Percentiles rank a stretch among this genome's conserved stretches.
phyloP scores from a whole-genome alignment of 2,888 invertebrate genomes.

The Pandemis heparana region DNA sequence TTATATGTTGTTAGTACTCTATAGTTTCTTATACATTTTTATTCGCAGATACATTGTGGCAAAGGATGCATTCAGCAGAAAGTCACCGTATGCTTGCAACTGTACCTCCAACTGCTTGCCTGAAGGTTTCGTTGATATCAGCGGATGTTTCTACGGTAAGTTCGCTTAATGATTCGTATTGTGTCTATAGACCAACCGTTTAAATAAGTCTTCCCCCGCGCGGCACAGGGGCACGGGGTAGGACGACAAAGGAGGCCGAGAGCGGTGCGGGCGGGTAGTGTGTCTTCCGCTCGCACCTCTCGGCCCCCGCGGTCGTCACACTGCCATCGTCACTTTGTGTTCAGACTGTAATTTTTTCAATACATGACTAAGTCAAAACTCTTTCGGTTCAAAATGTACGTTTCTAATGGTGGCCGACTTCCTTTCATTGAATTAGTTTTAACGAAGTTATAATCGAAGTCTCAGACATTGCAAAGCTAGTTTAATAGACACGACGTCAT shows the following conservation, averaged over 20 bases:
- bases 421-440: neutral
- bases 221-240: too few species aligned
- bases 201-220: too few species aligned
- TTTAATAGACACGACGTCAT: neutral
- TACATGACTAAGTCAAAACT: neutral
- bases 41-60: slow-evolving; percentile 64
- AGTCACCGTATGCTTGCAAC: slow-evolving; percentile 86
- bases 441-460: neutral
- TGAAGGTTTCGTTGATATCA: slow-evolving; percentile 89
- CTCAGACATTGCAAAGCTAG: neutral
- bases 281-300: too few species aligned
- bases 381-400: neutral
- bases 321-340: too few species aligned
- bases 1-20: too few species aligned
- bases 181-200: too few species aligned
- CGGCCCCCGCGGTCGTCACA: too few species aligned
- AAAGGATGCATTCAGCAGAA: slow-evolving; percentile 63
- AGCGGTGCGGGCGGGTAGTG: too few species aligned
- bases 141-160: slow-evolving; percentile 91
- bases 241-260: too few species aligned
- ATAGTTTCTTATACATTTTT: neutral
- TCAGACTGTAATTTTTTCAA: too few species aligned
- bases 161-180: too few species aligned
- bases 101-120: slow-evolving; percentile 85
- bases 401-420: too few species aligned